Evolutionary conservation across 2,888 invertebrate species (phyloP).

Genomic region (Lissocephala sabroskyi): DNA sequence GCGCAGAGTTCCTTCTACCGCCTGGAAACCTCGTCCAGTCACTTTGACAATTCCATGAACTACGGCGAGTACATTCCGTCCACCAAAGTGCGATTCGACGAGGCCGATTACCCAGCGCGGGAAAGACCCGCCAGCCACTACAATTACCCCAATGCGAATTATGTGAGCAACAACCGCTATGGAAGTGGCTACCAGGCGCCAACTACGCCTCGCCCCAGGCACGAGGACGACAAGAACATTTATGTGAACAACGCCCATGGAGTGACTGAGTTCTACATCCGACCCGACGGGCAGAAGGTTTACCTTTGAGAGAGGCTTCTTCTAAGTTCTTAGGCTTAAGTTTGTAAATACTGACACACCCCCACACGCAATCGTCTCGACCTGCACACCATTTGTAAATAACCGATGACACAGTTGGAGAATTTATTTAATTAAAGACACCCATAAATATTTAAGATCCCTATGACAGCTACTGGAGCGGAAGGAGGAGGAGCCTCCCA

Average conservation of each 20-base stretch:
- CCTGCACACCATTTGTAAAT: too few species aligned
- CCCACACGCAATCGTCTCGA: too few species aligned
- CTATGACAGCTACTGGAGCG: too few species aligned
- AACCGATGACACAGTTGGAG: too few species aligned
- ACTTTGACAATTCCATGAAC: conserved; percentile 27
- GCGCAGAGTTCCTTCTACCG: conserved; percentile 27
- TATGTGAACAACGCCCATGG: conserved; percentile 69
- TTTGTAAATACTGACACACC: conserved; percentile 47
- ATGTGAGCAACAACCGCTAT: conserved; percentile 49
- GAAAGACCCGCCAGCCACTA: conserved; percentile 25
- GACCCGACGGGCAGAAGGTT: conserved; percentile 64
- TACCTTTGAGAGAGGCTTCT: too few species aligned
- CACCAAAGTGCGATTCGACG: conserved; percentile 21
- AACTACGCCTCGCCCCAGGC: conserved; percentile 27
- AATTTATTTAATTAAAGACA: too few species aligned
- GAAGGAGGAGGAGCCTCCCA: too few species aligned
- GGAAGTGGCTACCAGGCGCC: conserved; percentile 33
- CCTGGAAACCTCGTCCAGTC: conserved; percentile 19
- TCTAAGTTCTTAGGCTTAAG: too few species aligned
- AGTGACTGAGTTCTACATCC: conserved; percentile 67
- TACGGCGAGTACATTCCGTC: conserved; percentile 44
- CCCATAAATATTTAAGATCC: too few species aligned
- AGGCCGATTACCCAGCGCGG: conserved; percentile 9
- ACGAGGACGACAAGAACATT: conserved; percentile 64
- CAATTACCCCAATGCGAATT: conserved; percentile 52